Percentiles rank a stretch among this genome's conserved stretches.
phyloP scores from a whole-genome alignment of 1,140 invertebrate species.

The Parasteatoda tepidariorum region DNA sequence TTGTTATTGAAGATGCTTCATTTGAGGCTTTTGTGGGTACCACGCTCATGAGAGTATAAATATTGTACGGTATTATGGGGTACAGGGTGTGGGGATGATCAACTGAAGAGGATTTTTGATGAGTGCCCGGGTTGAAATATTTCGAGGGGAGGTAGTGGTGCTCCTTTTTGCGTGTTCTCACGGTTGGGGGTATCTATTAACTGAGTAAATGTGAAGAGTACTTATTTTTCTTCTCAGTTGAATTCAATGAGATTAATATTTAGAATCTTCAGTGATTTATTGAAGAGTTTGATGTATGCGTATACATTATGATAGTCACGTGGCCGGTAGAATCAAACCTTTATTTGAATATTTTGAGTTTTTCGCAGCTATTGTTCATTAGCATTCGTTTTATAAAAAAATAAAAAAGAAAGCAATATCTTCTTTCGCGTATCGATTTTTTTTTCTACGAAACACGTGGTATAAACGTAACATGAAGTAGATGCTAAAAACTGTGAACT shows the following conservation, averaged over 20 bases:
- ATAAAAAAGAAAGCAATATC: neutral
- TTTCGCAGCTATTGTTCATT: neutral
- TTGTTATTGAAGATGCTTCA: neutral
- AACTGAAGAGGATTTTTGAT: neutral
- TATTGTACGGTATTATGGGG: neutral
- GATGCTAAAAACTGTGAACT: no score
- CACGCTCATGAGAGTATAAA: neutral
- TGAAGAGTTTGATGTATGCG: neutral
- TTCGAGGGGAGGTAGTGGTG: neutral
- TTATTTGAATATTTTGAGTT: neutral
- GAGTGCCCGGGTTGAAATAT: neutral
- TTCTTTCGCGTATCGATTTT: no score
- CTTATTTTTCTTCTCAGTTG: neutral
- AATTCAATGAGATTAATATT: no score
- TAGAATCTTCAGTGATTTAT: no score
- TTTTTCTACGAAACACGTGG: no score
- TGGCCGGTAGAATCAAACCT: neutral
- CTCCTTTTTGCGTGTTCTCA: neutral
- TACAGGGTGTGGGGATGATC: neutral
- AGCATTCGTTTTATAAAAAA: neutral
- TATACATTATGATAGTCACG: neutral
- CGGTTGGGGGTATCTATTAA: neutral
- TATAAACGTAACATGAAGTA: no score
- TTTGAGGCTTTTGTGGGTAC: neutral
- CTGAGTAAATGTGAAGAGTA: neutral